Percentiles rank a stretch among this genome's conserved stretches.
Conservation (phyloP, 2,797 vertebrate genomes). For the Garrulus glandarius region DNA sequence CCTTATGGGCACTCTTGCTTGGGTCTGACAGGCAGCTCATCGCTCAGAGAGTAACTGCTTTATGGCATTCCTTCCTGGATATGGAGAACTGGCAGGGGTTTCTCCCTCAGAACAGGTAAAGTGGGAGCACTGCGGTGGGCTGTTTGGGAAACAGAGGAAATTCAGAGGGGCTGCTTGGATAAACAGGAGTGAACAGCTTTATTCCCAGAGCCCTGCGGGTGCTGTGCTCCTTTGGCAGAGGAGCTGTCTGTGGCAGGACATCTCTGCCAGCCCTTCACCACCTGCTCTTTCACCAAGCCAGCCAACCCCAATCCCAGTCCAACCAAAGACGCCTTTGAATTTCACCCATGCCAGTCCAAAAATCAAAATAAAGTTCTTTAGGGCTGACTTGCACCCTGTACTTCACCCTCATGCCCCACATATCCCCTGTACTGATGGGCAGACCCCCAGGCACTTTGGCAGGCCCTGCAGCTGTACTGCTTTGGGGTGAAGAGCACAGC, state of each 20-base stretch:
- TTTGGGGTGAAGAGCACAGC: not conserved
- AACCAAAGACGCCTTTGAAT: not conserved
- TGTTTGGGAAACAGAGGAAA: not conserved
- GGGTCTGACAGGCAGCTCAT: not conserved
- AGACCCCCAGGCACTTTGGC: not conserved
- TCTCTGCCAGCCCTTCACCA: not conserved
- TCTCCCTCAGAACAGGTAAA: not conserved
- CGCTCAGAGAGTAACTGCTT: not conserved
- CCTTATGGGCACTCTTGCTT: not conserved
- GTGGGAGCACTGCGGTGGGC: too few species aligned
- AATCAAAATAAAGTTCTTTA: not conserved
- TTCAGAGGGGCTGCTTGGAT: not conserved
- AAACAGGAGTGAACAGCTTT: not conserved
- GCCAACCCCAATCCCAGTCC: fast-evolving
- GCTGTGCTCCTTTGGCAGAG: not conserved
- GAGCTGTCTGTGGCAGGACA: not conserved
- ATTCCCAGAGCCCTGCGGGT: not conserved
- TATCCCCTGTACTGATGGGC: not conserved
- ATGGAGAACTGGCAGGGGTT: not conserved
- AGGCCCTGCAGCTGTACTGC: not conserved
- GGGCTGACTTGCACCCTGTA: not conserved
- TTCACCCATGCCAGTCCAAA: not conserved
- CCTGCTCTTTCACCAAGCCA: not conserved
- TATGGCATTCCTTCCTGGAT: not conserved
- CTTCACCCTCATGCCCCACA: not conserved